Evolutionary conservation across 2,113 vertebrate genomes (phyloP).

Genomic region (Chloropsis cyanopogon): DNA sequence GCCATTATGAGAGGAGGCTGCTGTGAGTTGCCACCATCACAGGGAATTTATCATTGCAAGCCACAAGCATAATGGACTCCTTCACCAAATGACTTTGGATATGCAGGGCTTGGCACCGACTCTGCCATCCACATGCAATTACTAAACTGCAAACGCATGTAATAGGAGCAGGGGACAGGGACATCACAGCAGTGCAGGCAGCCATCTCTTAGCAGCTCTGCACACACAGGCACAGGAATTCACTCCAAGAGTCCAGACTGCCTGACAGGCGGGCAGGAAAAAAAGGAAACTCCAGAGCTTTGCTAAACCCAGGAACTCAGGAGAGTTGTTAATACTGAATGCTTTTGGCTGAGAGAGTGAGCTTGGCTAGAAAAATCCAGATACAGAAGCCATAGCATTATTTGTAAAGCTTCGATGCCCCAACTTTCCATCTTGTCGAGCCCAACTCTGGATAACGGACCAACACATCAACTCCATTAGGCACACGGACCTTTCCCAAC

Average conservation of each 20-base stretch:
- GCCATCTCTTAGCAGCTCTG: slow-evolving; percentile 4
- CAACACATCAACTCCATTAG: not conserved
- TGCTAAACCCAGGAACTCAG: not conserved
- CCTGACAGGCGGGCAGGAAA: not conserved
- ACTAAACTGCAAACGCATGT: slow-evolving; percentile 50
- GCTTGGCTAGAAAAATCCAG: not conserved
- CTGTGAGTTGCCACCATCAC: slow-evolving; percentile 79
- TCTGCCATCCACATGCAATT: slow-evolving; percentile 58
- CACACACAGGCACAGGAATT: not conserved
- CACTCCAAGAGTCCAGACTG: slow-evolving; percentile 60
- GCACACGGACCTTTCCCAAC: not conserved
- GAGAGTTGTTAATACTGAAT: not conserved
- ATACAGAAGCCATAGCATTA: not conserved
- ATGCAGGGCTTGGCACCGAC: slow-evolving; percentile 74
- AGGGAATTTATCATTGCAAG: slow-evolving; percentile 86
- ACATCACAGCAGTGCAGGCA: not conserved
- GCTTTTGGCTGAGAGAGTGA: not conserved
- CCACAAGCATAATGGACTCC: slow-evolving; percentile 86
- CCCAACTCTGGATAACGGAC: not conserved
- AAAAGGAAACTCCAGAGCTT: not conserved
- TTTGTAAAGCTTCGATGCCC: not conserved
- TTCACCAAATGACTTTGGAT: slow-evolving; percentile 88
- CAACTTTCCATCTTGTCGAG: not conserved
- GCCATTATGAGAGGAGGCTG: slow-evolving; percentile 84
- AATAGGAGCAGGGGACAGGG: slow-evolving; percentile 27